phyloP scores from a whole-genome alignment of 2,113 vertebrate genomes.

The Polyodon spathula region DNA sequence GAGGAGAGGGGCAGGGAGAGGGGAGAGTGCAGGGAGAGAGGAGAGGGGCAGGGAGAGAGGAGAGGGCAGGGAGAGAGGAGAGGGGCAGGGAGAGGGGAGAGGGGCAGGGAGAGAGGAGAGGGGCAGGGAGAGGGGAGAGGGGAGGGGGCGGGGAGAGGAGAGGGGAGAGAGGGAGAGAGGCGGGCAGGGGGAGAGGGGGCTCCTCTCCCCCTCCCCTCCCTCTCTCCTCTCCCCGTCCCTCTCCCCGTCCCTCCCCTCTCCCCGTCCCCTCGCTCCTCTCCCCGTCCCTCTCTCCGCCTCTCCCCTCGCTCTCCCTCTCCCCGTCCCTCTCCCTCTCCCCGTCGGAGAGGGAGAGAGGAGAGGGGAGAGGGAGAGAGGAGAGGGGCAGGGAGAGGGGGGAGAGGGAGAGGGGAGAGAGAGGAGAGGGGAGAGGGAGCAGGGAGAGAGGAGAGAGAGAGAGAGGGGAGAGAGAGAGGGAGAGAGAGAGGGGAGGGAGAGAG shows the following conservation, averaged over 20 bases:
- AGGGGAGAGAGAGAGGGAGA: neutral
- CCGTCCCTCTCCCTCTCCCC: constrained; percentile 39
- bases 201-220: constrained; percentile 11
- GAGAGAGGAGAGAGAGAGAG: neutral
- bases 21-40: too few species aligned
- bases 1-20: too few species aligned
- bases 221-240: constrained; percentile 26
- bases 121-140: too few species aligned
- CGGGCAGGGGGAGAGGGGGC: too few species aligned
- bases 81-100: too few species aligned
- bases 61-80: too few species aligned
- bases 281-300: constrained; percentile 31
- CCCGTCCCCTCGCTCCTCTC: constrained; percentile 31
- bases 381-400: neutral
- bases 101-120: too few species aligned
- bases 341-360: constrained; percentile 12
- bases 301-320: constrained; percentile 29
- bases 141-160: too few species aligned
- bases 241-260: constrained; percentile 14
- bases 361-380: neutral
- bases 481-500: neutral
- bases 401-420: neutral
- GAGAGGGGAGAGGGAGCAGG: neutral
- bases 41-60: too few species aligned
- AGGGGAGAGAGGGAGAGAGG: too few species aligned